A percentile compares a stretch with the other conserved stretches of the same genome.
These are phyloP conservation scores for Dicentrarchus labrax DNA, from an alignment of 2,113 vertebrate genomes.

Conservation along the genomic window DNA sequence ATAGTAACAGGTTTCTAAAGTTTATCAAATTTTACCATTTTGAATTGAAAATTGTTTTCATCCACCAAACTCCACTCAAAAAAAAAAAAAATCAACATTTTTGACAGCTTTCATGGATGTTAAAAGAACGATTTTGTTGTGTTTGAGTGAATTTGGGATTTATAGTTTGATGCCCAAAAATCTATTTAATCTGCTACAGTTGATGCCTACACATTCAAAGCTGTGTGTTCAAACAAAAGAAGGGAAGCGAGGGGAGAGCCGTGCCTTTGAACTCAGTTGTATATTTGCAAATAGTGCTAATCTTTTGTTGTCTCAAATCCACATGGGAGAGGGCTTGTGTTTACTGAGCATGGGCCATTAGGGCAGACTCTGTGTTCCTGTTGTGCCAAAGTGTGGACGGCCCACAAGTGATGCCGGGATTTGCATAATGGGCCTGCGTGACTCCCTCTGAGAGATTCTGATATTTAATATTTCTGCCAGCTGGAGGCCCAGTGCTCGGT, in stretches of 20 bases:
- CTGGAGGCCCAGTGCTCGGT: not conserved
- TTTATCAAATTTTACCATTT: not conserved
- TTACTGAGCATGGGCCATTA: constrained; percentile 79
- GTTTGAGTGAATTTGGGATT: not conserved
- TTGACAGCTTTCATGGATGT: not conserved
- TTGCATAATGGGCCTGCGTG: constrained; percentile 74
- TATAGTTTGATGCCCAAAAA: constrained; percentile 4
- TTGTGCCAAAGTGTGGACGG: constrained; percentile 77
- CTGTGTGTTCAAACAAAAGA: constrained; percentile 62
- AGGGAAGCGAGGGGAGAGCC: constrained; percentile 67
- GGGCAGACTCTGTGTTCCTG: constrained; percentile 64
- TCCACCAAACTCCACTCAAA: not conserved
- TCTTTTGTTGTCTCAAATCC: constrained; percentile 86
- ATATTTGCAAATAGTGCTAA: constrained; percentile 84
- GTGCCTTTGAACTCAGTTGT: constrained; percentile 84
- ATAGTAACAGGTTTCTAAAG: not conserved
- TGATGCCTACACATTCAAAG: constrained; percentile 43
- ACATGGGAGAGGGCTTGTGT: constrained; percentile 79
- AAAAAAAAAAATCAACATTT: not conserved
- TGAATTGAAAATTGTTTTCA: fast-evolving
- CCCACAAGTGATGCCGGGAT: constrained; percentile 68
- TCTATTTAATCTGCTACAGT: constrained; percentile 1
- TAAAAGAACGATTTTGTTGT: not conserved
- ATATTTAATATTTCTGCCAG: constrained; percentile 50
- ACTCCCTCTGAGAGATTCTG: constrained; percentile 13